Base-by-base conservation (phyloP, 2,113 vertebrate genomes). In the Oreochromis spilurus region DNA sequence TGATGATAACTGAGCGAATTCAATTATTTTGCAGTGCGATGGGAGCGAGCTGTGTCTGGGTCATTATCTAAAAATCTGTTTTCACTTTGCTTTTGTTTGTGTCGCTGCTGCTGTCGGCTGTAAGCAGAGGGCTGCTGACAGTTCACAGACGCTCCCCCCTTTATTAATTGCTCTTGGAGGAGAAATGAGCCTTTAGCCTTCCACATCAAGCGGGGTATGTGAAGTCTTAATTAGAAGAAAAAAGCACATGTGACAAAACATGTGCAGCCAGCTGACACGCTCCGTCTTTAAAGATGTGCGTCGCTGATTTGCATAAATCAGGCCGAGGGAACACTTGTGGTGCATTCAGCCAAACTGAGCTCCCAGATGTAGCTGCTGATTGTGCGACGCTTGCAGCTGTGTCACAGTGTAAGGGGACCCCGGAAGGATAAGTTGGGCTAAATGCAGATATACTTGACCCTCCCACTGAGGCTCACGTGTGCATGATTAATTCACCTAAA, bases 301-400 rank as follows among this genome's bases (percentile, higher is more conserved):
- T 26, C 0, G 29, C 53, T 62, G 8, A 89, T 89, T 91, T 88
- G 70, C 87, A 92, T 89, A 3, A 89, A 89, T 83, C 87, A 84
- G 36, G 91, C 13, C 31, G 75, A 83, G 80, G 83, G 80, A 83
- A 79, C 89, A 79, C 83, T 91, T 85, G 45, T 84, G 84, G 53
- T 83, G 65, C 77, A 60, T 90, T 65, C 29, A 83, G 58, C 50
- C 77, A 82, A 84, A 81, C 55, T 29, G 43, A 72, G 65, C 72
- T 83, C 72, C 77, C 36, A 70, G 45, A 79, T 79, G 80, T 79
- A n/a, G 85, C 77, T 81, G 80, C 52, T 91, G 89, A 89, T 89
- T 85, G 17, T 79, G 62, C 10, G 3, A 29, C 19, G 58, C 80
- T 48, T 57, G 78, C 88, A 92, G 88, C 85, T 91, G 87, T 72